Evolutionary conservation across 2,888 invertebrate species (phyloP).

Genomic region (Macrosoma leucophasiata): DNA sequence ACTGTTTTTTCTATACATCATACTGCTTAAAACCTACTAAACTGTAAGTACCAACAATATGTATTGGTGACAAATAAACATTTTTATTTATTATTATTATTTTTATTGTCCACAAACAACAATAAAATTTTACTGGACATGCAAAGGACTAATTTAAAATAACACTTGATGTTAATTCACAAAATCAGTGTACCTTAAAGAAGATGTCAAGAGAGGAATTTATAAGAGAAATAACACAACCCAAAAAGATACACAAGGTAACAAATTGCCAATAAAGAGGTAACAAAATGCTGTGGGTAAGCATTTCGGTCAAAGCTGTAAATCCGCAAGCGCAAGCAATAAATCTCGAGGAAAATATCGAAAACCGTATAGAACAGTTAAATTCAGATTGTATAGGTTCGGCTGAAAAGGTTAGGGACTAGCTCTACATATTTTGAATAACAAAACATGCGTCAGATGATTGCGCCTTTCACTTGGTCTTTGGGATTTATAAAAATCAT

Average conservation of each 20-base stretch:
- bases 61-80: too few relatives aligned
- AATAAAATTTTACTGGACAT: too few relatives aligned
- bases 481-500: too few relatives aligned
- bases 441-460: conserved; percentile 34
- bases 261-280: conserved; percentile 72
- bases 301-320: conserved; percentile 70
- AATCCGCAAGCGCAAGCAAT: conserved; percentile 56
- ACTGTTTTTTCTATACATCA: too few relatives aligned
- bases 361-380: conserved; percentile 60
- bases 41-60: too few relatives aligned
- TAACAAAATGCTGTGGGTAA: conserved; percentile 68
- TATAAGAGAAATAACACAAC: conserved; percentile 49
- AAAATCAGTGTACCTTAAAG: too few relatives aligned
- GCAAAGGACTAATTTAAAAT: too few relatives aligned
- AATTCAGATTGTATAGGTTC: conserved; percentile 15
- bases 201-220: conserved; percentile 48
- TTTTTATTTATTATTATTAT: too few relatives aligned
- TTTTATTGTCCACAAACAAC: too few relatives aligned
- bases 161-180: too few relatives aligned
- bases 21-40: too few relatives aligned
- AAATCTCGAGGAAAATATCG: conserved; percentile 65
- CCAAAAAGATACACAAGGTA: conserved; percentile 67
- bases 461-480: conserved; percentile 29
- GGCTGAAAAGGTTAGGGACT: conserved; percentile 11
- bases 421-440: conserved; percentile 28